Evolutionary conservation across 2,888 invertebrate species (phyloP).

Genomic region (Andrena marginata): DNA sequence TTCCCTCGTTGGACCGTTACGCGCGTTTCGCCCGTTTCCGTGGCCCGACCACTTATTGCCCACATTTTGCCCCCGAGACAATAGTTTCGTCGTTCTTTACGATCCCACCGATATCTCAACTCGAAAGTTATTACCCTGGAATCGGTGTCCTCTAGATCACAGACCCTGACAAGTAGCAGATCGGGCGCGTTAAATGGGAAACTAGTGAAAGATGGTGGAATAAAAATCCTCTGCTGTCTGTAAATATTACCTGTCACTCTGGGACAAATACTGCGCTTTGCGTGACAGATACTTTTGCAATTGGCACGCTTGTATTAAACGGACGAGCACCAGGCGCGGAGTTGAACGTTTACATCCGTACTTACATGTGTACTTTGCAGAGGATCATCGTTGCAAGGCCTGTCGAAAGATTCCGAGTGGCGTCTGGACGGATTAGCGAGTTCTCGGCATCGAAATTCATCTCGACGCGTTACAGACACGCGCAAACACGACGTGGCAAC

Average conservation of each 20-base stretch:
- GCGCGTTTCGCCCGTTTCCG: slow-evolving; percentile 69
- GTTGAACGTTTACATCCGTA: background rate
- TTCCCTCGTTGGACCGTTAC: slow-evolving; percentile 69
- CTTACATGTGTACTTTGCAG: background rate
- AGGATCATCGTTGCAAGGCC: background rate
- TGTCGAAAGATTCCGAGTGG: slow-evolving; percentile 17
- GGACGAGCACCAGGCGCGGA: background rate
- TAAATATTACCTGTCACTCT: no score
- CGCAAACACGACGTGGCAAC: slow-evolving; percentile 61
- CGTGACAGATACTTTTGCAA: background rate
- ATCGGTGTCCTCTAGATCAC: slow-evolving; percentile 40
- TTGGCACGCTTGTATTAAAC: background rate
- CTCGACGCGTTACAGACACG: slow-evolving; percentile 63
- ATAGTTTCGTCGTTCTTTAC: slow-evolving; percentile 63
- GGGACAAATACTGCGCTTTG: background rate
- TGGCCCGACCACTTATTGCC: slow-evolving; percentile 64
- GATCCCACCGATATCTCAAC: slow-evolving; percentile 57
- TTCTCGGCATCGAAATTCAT: slow-evolving; percentile 65
- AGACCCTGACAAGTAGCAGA: slow-evolving; percentile 15
- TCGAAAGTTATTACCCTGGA: slow-evolving; percentile 58
- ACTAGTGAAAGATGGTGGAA: background rate
- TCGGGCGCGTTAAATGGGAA: background rate
- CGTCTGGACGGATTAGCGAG: slow-evolving; percentile 53
- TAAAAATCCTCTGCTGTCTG: background rate
- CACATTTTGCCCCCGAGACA: slow-evolving; percentile 69